Conservation (phyloP, 2,113 vertebrate genomes). For the Miniopterus natalensis region DNA sequence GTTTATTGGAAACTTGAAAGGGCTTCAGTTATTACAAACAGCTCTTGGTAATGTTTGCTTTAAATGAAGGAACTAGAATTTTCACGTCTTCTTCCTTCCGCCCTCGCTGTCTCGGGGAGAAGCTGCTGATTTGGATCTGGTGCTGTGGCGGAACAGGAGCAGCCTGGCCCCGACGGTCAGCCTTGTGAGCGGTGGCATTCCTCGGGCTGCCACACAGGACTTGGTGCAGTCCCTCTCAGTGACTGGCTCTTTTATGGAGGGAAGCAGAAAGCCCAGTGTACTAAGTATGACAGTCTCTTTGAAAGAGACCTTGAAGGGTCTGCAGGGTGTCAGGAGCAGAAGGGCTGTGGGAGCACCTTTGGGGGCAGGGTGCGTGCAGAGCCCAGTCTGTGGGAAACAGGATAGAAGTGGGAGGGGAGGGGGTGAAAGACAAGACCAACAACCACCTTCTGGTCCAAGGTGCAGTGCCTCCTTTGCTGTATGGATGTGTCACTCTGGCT, state of each 20-base stretch:
- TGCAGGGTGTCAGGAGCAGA: background rate
- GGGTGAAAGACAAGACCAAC: background rate
- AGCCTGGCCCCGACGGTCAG: background rate
- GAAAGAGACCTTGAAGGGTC: background rate
- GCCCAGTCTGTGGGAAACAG: background rate
- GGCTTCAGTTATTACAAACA: background rate
- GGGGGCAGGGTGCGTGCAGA: fast-evolving
- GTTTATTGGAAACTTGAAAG: background rate
- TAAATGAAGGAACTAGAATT: background rate
- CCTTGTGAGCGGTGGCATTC: background rate
- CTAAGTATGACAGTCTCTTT: background rate
- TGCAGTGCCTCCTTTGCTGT: too few relatives aligned
- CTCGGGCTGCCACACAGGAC: background rate
- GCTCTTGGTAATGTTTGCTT: background rate
- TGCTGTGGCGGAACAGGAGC: background rate
- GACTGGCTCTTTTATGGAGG: background rate
- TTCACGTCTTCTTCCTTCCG: background rate
- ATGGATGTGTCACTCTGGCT: background rate
- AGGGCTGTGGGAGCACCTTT: too few relatives aligned
- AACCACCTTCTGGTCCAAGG: background rate
- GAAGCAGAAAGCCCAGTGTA: background rate
- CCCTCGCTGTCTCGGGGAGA: background rate
- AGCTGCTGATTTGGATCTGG: background rate
- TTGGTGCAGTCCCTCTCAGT: background rate
- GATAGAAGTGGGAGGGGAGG: background rate